Base-by-base conservation (phyloP, 2,888 invertebrate genomes). In the Dioctria rufipes region DNA sequence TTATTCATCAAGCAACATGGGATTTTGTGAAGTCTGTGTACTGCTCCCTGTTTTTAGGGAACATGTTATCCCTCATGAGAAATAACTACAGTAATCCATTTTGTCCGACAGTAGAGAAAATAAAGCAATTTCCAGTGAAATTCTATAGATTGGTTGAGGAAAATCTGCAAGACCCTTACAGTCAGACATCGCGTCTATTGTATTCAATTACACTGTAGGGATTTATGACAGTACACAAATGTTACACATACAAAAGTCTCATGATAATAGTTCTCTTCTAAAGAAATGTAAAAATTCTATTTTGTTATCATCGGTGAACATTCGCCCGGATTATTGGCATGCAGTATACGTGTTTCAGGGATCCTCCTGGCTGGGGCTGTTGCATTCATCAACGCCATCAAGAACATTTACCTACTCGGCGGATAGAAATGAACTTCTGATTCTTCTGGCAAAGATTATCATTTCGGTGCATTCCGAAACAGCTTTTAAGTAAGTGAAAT, bases 191-290 rank as follows among this genome's bases (percentile, higher is more conserved):
- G 54, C 84, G 86, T 2, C 58, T 87, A 3, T 67, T 87, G 5
- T 85, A 86, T 71, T 84, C 83, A 40, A 66, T 86, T n/a, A 87
- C 87, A 3, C 46, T 88, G 13, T 83, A 87, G 82, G 84, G 84
- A 43, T 84, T 87, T 9, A 81, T 87, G 2, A 85, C 85, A 82
- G 88, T 87, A 80, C 67, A 49, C 5, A 2, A 3, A 3, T 9
- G 0, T 8, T 39, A 40, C 6, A 40, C 11, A 37, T 67, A 25
- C 75, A 61, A 11, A 58, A 49, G 40, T 61, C 13, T 63, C 39
- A 40, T 39, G 6, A 11, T 13, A n/a, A n/a, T n/a, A 13, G 6
- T 46, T 25, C 65, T 65, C 39, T 5, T 60, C 37, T 25, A 9
- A 6, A 88, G 88, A 84, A 85, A 80, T 88, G 87, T 80, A 75